phyloP scores from a whole-genome alignment of 2,888 invertebrate species.

The Drosophila affinis region DNA sequence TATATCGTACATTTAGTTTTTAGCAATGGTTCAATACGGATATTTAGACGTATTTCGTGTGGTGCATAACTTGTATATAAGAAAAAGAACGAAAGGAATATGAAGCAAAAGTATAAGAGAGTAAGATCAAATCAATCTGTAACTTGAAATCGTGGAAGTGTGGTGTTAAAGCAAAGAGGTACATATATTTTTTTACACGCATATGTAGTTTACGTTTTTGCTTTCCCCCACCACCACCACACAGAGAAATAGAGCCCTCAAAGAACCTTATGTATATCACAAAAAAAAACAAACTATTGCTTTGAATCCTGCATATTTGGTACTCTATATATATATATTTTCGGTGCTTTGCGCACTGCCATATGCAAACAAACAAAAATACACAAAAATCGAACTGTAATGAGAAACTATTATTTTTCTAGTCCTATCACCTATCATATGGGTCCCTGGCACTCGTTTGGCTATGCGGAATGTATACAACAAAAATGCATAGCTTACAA shows the following conservation, averaged over 20 bases:
- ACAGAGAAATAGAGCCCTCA: neutral
- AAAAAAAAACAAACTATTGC: slow-evolving; percentile 25
- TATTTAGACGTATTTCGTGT: slow-evolving; percentile 20
- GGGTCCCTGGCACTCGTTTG: slow-evolving; percentile 58
- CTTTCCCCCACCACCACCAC: slow-evolving; percentile 48
- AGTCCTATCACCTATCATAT: slow-evolving; percentile 45
- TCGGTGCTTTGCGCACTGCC: slow-evolving; percentile 43
- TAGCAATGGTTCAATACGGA: slow-evolving; percentile 31
- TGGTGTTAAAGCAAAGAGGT: slow-evolving; percentile 47
- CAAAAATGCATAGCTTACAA: slow-evolving; percentile 60
- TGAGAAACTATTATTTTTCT: slow-evolving; percentile 52
- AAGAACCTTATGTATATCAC: slow-evolving; percentile 31
- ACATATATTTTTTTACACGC: slow-evolving; percentile 70
- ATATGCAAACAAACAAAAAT: slow-evolving; percentile 32
- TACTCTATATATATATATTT: slow-evolving; percentile 10
- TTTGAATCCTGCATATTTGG: slow-evolving; percentile 10
- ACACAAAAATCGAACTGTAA: slow-evolving; percentile 4
- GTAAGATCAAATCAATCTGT: slow-evolving; percentile 20
- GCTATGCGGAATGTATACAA: slow-evolving; percentile 51
- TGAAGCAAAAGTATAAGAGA: slow-evolving; percentile 11
- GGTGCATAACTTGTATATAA: slow-evolving; percentile 58
- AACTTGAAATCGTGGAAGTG: slow-evolving; percentile 43
- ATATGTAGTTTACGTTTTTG: slow-evolving; percentile 61
- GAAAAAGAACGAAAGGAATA: neutral
- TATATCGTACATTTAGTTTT: slow-evolving; percentile 28